Percentiles rank a stretch among this genome's conserved stretches.
phyloP scores from a whole-genome alignment of 2,113 vertebrate genomes.

The Dermatemys mawii region DNA sequence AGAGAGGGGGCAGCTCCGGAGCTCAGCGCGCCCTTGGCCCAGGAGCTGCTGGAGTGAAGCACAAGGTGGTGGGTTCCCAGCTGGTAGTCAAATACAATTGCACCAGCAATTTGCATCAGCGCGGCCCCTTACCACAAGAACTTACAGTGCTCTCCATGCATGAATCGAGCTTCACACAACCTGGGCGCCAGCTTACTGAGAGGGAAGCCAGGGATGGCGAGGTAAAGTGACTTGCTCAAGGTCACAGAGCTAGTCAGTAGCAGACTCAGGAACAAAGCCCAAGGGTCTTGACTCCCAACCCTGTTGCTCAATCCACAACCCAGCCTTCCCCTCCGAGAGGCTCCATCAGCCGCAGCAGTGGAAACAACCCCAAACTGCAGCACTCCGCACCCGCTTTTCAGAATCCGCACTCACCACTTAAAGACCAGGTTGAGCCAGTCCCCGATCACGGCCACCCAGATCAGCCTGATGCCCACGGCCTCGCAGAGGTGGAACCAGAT shows the following conservation, averaged over 20 bases:
- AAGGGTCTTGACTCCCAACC: neutral
- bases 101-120: neutral
- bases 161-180: neutral
- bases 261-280: neutral
- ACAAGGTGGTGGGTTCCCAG: neutral
- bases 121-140: neutral
- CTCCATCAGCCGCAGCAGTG: neutral
- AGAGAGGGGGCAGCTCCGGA: neutral
- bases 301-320: neutral
- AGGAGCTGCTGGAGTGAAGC: neutral
- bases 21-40: neutral
- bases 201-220: neutral
- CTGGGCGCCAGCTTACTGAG: neutral
- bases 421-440: constrained; percentile 93
- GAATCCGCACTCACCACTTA: constrained; percentile 83
- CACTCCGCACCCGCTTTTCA: neutral
- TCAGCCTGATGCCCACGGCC: constrained; percentile 87
- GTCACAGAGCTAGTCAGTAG: neutral
- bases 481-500: constrained; percentile 88
- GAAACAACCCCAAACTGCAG: neutral
- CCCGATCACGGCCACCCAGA: constrained; percentile 92
- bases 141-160: neutral
- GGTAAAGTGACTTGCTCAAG: neutral
- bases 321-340: neutral
- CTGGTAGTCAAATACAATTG: neutral